phyloP scores from a whole-genome alignment of 1,140 invertebrate species.

The Eupristina koningsbergeri region DNA sequence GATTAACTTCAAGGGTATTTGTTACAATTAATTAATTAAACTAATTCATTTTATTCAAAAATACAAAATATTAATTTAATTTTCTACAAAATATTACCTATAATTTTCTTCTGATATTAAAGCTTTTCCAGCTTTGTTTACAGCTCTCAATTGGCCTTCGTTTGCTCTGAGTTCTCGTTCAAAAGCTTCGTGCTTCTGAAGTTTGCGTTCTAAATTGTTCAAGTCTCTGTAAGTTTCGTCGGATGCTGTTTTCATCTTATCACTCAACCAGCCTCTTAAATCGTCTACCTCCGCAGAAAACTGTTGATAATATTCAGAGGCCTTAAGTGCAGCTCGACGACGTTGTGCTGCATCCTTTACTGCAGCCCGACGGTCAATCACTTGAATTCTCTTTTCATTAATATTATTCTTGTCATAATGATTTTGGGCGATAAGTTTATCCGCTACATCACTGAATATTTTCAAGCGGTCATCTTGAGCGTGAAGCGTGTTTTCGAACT shows the following conservation, averaged over 20 bases:
- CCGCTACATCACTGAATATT: constrained; percentile 88
- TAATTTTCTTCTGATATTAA: constrained; percentile 82
- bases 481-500: constrained; percentile 93
- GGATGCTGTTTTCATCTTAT: constrained; percentile 91
- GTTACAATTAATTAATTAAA: no score
- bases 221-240: constrained; percentile 95
- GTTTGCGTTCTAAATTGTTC: constrained; percentile 91
- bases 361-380: constrained; percentile 80
- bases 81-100: constrained; percentile 15
- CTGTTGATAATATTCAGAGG: constrained; percentile 86
- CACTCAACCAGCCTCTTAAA: constrained; percentile 89
- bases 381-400: constrained; percentile 82
- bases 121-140: constrained; percentile 85
- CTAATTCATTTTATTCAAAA: no score
- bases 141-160: constrained; percentile 87
- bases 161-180: constrained; percentile 94
- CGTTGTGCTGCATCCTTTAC: constrained; percentile 85
- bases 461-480: constrained; percentile 95
- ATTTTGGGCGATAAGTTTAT: constrained; percentile 85
- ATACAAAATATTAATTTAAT: no score
- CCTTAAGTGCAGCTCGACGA: constrained; percentile 81
- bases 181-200: constrained; percentile 98
- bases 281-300: constrained; percentile 93
- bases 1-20: no score
- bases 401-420: constrained; percentile 92